These are phyloP conservation scores for Oreortyx pictus DNA, from an alignment of 2,797 vertebrate species.

Conservation along the genomic window DNA sequence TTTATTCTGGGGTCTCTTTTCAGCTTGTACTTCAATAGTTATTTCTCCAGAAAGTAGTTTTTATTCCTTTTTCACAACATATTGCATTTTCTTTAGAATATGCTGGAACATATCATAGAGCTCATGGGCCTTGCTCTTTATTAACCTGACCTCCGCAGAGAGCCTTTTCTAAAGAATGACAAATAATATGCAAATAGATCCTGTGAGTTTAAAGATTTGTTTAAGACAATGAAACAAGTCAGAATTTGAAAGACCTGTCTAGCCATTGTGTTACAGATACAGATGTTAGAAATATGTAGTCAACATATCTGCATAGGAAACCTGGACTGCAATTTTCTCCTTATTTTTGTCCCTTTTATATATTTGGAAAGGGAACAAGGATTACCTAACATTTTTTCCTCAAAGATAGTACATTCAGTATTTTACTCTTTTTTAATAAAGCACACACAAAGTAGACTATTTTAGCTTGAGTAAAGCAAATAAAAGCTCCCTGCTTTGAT, in stretches of 20 bases:
- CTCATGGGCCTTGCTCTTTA: neutral
- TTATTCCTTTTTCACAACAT: neutral
- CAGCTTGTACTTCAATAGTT: neutral
- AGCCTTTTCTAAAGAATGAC: neutral
- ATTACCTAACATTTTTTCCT: neutral
- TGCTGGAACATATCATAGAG: neutral
- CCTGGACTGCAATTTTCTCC: neutral
- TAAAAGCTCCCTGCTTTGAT: neutral
- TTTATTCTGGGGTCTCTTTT: neutral
- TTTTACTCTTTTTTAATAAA: neutral
- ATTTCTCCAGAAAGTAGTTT: neutral
- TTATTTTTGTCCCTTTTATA: too few relatives aligned
- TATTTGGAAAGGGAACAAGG: neutral
- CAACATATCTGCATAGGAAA: neutral
- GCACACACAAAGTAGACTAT: neutral
- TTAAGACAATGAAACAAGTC: neutral
- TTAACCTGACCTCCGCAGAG: neutral
- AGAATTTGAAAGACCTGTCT: neutral
- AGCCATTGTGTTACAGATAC: neutral
- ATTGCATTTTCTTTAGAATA: neutral
- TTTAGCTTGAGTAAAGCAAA: conserved; percentile 10
- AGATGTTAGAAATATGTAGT: neutral
- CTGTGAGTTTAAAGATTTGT: neutral
- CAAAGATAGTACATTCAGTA: neutral
- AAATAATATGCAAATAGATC: neutral